These are phyloP conservation scores for Potorous gilbertii DNA, from an alignment of 2,797 vertebrate genomes.

Conservation along the genomic window DNA sequence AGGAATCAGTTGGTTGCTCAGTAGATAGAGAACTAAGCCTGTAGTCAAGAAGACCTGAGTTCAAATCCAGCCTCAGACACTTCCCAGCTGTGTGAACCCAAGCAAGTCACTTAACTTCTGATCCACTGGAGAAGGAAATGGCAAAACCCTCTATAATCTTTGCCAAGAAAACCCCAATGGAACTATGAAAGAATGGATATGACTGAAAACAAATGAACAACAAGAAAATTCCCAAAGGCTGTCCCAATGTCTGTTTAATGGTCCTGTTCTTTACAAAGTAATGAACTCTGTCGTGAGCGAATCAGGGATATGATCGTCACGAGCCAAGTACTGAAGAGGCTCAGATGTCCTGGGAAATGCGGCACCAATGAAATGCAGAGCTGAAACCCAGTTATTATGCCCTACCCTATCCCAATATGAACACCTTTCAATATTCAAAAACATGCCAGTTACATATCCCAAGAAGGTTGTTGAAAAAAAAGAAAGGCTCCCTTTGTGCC, in stretches of 20 bases:
- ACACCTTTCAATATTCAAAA: constrained; percentile 31
- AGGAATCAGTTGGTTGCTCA: neutral
- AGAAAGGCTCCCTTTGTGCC: neutral
- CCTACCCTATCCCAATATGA: neutral
- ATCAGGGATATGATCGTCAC: constrained; percentile 1
- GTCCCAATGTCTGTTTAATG: constrained; percentile 5
- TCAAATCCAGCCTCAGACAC: neutral
- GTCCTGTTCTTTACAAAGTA: neutral
- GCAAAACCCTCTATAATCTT: neutral
- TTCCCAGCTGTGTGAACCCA: neutral
- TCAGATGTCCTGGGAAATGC: neutral
- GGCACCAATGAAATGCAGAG: neutral
- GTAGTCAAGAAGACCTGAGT: neutral
- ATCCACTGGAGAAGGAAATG: neutral
- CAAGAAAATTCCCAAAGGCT: neutral
- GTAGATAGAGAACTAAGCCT: neutral
- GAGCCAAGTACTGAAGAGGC: neutral
- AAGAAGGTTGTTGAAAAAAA: neutral
- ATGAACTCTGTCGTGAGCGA: neutral
- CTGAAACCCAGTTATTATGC: neutral
- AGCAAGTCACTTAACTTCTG: neutral
- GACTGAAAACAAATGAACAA: neutral
- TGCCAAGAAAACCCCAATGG: neutral
- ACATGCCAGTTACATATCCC: neutral
- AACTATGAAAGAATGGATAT: neutral